Percentiles rank a stretch among this genome's conserved stretches.
Evolutionary conservation across 1,140 invertebrate species (phyloP).

Genomic region (Neodiprion virginianus): DNA sequence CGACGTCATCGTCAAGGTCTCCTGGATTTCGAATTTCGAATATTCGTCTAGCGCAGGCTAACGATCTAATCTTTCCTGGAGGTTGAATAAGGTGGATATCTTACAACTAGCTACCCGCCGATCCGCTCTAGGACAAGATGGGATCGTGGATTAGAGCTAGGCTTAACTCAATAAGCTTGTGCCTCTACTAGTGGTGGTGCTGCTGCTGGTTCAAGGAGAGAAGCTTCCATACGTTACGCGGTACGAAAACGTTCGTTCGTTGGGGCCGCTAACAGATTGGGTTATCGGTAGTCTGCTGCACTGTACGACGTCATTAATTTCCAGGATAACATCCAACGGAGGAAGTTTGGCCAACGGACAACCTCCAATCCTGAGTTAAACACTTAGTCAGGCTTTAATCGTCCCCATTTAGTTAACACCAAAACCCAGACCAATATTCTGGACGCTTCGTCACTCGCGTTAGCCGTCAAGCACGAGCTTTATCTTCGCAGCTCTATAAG

Average conservation of each 20-base stretch:
- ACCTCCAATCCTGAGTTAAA: neutral
- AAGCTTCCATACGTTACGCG: neutral
- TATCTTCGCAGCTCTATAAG: too few relatives aligned
- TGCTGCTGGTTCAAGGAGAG: neutral
- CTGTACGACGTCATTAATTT: constrained; percentile 1
- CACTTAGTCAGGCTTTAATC: too few relatives aligned
- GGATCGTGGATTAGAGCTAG: constrained; percentile 33
- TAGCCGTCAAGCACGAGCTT: too few relatives aligned
- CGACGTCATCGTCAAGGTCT: too few relatives aligned
- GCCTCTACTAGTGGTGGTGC: neutral
- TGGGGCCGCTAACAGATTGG: constrained; percentile 1
- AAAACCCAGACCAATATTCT: too few relatives aligned
- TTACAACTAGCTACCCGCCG: constrained; percentile 31
- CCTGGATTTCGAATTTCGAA: too few relatives aligned
- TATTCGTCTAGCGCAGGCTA: neutral
- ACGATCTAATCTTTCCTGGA: neutral
- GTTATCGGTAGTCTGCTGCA: constrained; percentile 4
- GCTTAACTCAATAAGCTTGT: constrained; percentile 37
- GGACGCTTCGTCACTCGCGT: too few relatives aligned
- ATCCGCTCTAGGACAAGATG: constrained; percentile 33
- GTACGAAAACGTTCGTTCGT: neutral
- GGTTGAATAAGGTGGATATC: neutral
- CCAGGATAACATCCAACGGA: neutral
- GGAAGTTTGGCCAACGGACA: neutral
- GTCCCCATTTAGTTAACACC: too few relatives aligned